Percentiles rank a stretch among this genome's conserved stretches.
phyloP scores from a whole-genome alignment of 1,140 invertebrate species.

The Drosophila neocordata region DNA sequence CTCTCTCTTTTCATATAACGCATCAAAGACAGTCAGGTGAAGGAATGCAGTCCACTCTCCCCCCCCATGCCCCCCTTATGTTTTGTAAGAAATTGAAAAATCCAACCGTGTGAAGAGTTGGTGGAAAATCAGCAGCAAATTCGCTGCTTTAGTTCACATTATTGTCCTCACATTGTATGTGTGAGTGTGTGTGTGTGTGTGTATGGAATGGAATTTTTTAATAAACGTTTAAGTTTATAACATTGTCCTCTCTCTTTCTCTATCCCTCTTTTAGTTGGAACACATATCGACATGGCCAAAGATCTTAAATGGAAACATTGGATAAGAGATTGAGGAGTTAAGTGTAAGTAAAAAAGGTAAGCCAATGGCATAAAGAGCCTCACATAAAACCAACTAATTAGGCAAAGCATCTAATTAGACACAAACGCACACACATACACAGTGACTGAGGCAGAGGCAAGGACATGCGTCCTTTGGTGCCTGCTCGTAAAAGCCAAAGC shows the following conservation, averaged over 20 bases:
- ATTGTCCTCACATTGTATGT: constrained; percentile 51
- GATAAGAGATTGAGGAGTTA: constrained; percentile 18
- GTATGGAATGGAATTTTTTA: constrained; percentile 71
- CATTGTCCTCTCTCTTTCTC: constrained; percentile 46
- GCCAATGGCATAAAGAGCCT: constrained; percentile 71
- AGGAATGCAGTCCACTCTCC: constrained; percentile 75
- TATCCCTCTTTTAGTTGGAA: background rate
- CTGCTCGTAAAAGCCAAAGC: constrained; percentile 76
- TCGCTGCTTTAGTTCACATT: constrained; percentile 72
- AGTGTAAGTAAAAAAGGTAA: constrained; percentile 65
- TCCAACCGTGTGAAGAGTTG: constrained; percentile 42
- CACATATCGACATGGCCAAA: constrained; percentile 53
- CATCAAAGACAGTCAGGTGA: constrained; percentile 76
- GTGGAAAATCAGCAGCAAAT: constrained; percentile 69
- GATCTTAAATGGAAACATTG: constrained; percentile 5
- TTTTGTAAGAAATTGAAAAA: constrained; percentile 80
- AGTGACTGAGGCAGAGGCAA: constrained; percentile 39
- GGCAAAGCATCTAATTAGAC: constrained; percentile 79
- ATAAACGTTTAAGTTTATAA: constrained; percentile 81
- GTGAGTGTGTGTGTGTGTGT: constrained; percentile 30
- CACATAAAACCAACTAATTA: constrained; percentile 80
- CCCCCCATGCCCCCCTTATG: constrained; percentile 11
- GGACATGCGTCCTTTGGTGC: constrained; percentile 73
- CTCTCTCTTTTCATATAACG: constrained; percentile 13
- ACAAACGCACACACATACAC: constrained; percentile 33